A percentile compares a stretch with the other conserved stretches of the same genome.
These are phyloP conservation scores for Polylopha cassiicola DNA, from an alignment of 2,888 invertebrate genomes.

Conservation along the genomic window DNA sequence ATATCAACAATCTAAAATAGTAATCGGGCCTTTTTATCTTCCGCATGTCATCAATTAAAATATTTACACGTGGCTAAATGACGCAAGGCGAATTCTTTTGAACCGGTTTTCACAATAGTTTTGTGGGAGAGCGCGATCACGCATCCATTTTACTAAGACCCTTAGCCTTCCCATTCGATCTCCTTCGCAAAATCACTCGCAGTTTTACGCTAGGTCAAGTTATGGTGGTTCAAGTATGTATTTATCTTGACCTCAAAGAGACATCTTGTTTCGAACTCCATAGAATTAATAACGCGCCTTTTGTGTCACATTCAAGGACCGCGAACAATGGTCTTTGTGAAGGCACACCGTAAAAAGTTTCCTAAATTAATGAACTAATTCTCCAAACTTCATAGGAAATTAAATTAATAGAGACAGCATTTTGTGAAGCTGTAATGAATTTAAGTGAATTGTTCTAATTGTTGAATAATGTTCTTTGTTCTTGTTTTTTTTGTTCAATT, in stretches of 20 bases:
- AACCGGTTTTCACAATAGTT: conserved; percentile 66
- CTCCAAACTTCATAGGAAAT: conserved; percentile 21
- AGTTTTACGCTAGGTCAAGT: conserved; percentile 39
- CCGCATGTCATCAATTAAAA: conserved; percentile 74
- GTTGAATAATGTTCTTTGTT: conserved; percentile 49
- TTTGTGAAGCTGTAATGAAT: conserved; percentile 13
- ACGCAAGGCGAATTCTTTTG: conserved; percentile 63
- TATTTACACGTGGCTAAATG: conserved; percentile 70
- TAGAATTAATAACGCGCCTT: conserved; percentile 63
- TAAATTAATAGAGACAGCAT: conserved; percentile 4
- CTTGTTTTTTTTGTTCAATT: conserved; percentile 45
- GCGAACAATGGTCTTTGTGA: conserved; percentile 33
- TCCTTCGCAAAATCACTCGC: conserved; percentile 27
- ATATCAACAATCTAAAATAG: conserved; percentile 43
- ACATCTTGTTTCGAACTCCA: conserved; percentile 64
- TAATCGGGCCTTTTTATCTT: conserved; percentile 61
- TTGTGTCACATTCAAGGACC: conserved; percentile 66
- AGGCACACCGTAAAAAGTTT: conserved; percentile 17
- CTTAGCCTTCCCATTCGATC: conserved; percentile 30
- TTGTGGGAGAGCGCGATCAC: conserved; percentile 60
- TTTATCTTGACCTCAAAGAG: conserved; percentile 63
- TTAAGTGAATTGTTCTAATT: conserved; percentile 14
- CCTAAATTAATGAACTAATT: conserved; percentile 22
- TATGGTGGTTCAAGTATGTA: conserved; percentile 42
- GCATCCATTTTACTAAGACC: conserved; percentile 55